Conservation (phyloP, 2,888 invertebrate genomes). For the Tetragnatha montana region DNA sequence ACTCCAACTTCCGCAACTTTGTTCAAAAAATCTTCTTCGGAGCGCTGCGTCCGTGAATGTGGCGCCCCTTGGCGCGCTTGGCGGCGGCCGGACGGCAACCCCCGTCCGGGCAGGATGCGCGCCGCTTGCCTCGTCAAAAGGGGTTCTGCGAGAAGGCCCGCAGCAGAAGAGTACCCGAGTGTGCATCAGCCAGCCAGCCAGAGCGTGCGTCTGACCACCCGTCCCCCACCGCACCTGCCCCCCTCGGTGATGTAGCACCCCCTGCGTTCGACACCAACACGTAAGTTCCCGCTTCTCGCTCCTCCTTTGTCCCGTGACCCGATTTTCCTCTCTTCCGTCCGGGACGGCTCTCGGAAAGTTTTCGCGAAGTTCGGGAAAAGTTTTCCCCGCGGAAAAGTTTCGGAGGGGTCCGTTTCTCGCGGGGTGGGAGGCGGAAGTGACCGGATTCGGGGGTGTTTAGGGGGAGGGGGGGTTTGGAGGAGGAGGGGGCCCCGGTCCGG, state of each 20-base stretch:
- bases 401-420: too few relatives aligned
- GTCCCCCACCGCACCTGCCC: slow-evolving; percentile 40
- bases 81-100: slow-evolving; percentile 24
- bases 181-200: slow-evolving; percentile 40
- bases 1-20: too few relatives aligned
- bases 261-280: slow-evolving; percentile 8
- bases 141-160: slow-evolving; percentile 52
- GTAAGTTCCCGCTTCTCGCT: slow-evolving; percentile 26
- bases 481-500: too few relatives aligned
- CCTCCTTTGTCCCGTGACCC: too few relatives aligned
- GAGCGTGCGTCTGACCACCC: slow-evolving; percentile 50
- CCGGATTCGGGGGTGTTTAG: too few relatives aligned
- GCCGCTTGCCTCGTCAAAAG: slow-evolving; percentile 60
- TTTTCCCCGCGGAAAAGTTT: slow-evolving; percentile 12
- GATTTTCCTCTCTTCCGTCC: not conserved
- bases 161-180: slow-evolving; percentile 57
- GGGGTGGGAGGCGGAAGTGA: too few relatives aligned
- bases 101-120: slow-evolving; percentile 50
- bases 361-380: not conserved
- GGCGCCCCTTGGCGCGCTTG: slow-evolving; percentile 30
- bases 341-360: slow-evolving; percentile 25
- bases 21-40: not conserved
- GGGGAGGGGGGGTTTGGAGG: too few relatives aligned
- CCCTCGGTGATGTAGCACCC: slow-evolving; percentile 41
- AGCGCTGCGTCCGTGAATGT: slow-evolving; percentile 4